Evolutionary conservation across 2,797 vertebrate species (phyloP).

Genomic region (Coregonus ussuriensis): DNA sequence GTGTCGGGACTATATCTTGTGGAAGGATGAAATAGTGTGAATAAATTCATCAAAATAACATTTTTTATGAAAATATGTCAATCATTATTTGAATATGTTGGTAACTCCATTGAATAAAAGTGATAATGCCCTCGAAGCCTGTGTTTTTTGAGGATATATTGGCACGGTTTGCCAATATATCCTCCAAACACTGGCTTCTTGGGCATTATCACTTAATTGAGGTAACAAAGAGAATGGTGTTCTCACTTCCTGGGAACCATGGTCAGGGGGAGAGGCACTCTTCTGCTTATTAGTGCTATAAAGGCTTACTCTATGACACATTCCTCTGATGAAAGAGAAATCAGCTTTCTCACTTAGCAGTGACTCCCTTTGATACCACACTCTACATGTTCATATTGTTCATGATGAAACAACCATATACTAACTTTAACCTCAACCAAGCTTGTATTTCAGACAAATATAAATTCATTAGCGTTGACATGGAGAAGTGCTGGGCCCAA

Average conservation of each 20-base stretch:
- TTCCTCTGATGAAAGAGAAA: slow-evolving; percentile 33
- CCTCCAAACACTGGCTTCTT: too few relatives aligned
- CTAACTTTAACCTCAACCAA: not conserved
- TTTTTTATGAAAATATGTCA: too few relatives aligned
- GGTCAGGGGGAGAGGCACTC: slow-evolving; percentile 46
- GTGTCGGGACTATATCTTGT: too few relatives aligned
- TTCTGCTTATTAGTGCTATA: slow-evolving; percentile 7
- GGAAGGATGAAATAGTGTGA: too few relatives aligned
- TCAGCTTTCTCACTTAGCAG: slow-evolving; percentile 5
- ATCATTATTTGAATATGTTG: too few relatives aligned
- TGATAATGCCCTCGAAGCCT: too few relatives aligned
- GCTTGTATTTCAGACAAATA: not conserved
- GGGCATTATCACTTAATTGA: slow-evolving; percentile 36
- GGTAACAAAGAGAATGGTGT: slow-evolving; percentile 58
- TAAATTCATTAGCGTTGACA: not conserved
- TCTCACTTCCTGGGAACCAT: slow-evolving; percentile 53
- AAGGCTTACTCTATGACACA: slow-evolving; percentile 25
- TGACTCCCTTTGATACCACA: not conserved
- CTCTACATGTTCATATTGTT: not conserved
- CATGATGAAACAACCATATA: not conserved
- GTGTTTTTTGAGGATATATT: too few relatives aligned
- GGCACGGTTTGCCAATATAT: too few relatives aligned
- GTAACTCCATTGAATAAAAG: too few relatives aligned
- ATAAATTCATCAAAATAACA: too few relatives aligned
- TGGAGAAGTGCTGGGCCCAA: not conserved